Evolutionary conservation across 2,888 invertebrate genomes (phyloP).

Genomic region (Cantharis lateralis): DNA sequence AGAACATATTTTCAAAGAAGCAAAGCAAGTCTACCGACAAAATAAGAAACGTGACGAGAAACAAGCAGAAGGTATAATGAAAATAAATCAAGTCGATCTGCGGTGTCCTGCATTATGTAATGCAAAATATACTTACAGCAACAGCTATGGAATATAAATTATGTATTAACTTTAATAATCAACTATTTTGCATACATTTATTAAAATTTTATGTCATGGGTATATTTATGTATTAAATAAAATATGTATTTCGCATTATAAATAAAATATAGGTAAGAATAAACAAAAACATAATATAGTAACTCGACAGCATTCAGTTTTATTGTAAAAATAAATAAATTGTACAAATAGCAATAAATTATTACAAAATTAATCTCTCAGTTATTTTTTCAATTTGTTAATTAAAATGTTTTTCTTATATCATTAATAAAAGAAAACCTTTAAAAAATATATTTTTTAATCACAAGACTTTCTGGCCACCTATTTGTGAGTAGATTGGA

Average conservation of each 20-base stretch:
- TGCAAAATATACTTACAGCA: conserved; percentile 14
- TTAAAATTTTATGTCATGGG: neutral
- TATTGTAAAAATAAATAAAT: too few relatives aligned
- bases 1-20: conserved; percentile 42
- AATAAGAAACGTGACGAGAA: conserved; percentile 46
- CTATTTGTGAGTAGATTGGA: too few relatives aligned
- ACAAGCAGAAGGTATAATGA: conserved; percentile 40
- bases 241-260: neutral
- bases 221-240: neutral
- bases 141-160: conserved; percentile 22
- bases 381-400: too few relatives aligned
- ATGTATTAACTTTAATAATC: conserved; percentile 11
- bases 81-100: conserved; percentile 40
- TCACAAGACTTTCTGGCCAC: too few relatives aligned
- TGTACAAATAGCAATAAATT: too few relatives aligned
- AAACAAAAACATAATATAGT: neutral
- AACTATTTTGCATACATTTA: neutral
- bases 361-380: too few relatives aligned
- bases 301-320: too few relatives aligned
- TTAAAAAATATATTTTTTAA: too few relatives aligned
- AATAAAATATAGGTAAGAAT: neutral
- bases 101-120: conserved; percentile 12
- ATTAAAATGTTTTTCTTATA: too few relatives aligned
- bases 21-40: conserved; percentile 39
- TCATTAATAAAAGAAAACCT: too few relatives aligned